Evolutionary conservation across 2,888 invertebrate species (phyloP), one percentile per base, ranked within the genome.

Genomic region (Megaustenia siamemsis): DNA sequence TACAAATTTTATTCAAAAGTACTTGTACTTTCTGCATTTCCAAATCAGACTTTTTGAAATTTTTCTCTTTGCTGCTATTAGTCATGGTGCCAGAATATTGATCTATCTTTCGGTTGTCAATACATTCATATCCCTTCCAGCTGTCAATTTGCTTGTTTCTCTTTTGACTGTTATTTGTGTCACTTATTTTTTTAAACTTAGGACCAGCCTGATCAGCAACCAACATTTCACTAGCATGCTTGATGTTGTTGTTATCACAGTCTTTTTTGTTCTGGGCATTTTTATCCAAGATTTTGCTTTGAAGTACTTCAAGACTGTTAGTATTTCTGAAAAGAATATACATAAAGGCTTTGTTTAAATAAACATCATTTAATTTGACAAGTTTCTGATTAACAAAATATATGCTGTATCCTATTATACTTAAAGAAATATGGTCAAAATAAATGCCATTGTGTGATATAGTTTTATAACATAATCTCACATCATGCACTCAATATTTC

Each of bases 261-360:
- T 40, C 6, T 69, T 69, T 40, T 18, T 21, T 40, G 10, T 40
- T 18, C 28, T 32, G 49, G 45, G 32, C 49, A 18, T 49, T 45
- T 73, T 12, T 1, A 49, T 21, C 32, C 15, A 3, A 49, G 18
- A 32, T n/a, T 49, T 21, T 45, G 32, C 49, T 73, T 18, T 49
- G 10, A 6, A 21, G 49, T 73, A 32, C 73, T 12, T 49, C 49
- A 49, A 45, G 32, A 49, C 43, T n/a, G 21, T 49, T 49, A 49
- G 73, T 49, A 18, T 2, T 49, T 49, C 73, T 73, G 73, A 45
- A 73, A 73, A 49, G 32, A 73, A 49, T 49, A 8, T 18, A 49
- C 1, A 49, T 1, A 73, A 73, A 28, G 12, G 49, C n/a, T 24
- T 28, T 49, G 6, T 18, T 49, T 73, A n/a, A 24, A 32, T 35